These are phyloP conservation scores for Noctua fimbriata DNA, from an alignment of 2,888 invertebrate species.

Conservation along the genomic window DNA sequence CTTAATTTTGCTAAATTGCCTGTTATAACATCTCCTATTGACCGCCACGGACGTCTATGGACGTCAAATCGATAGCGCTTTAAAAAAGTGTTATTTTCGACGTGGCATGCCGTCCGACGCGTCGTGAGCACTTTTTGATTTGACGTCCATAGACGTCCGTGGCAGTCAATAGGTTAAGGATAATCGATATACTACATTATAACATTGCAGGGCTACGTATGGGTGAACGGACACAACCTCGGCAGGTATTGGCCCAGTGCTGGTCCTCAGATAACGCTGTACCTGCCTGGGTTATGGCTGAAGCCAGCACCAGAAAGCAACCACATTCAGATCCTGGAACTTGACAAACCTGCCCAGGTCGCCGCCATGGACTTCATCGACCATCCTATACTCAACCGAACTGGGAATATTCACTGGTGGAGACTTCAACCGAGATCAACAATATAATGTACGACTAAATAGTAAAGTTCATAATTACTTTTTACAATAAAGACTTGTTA, in stretches of 20 bases:
- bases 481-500: conserved; percentile 23
- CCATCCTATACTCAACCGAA: conserved; percentile 79
- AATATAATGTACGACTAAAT: conserved; percentile 13
- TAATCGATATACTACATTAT: background rate
- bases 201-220: conserved; percentile 92
- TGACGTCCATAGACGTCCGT: too few relatives aligned
- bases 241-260: conserved; percentile 95
- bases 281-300: conserved; percentile 94
- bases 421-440: conserved; percentile 22
- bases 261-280: conserved; percentile 96
- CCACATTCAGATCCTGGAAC: conserved; percentile 90
- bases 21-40: background rate
- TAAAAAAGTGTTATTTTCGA: too few relatives aligned
- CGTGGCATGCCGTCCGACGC: too few relatives aligned
- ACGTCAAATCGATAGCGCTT: too few relatives aligned
- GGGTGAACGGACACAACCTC: conserved; percentile 96
- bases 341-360: conserved; percentile 83
- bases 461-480: conserved; percentile 27
- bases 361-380: conserved; percentile 81
- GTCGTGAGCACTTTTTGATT: too few relatives aligned
- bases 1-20: background rate
- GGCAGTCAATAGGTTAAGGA: background rate
- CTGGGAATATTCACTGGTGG: conserved; percentile 59
- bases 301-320: conserved; percentile 89
- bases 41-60: too few relatives aligned